A percentile compares a stretch with the other conserved stretches of the same genome.
These are phyloP conservation scores for Cephus rjabovi DNA, from an alignment of 2,888 invertebrate species.

Conservation along the genomic window DNA sequence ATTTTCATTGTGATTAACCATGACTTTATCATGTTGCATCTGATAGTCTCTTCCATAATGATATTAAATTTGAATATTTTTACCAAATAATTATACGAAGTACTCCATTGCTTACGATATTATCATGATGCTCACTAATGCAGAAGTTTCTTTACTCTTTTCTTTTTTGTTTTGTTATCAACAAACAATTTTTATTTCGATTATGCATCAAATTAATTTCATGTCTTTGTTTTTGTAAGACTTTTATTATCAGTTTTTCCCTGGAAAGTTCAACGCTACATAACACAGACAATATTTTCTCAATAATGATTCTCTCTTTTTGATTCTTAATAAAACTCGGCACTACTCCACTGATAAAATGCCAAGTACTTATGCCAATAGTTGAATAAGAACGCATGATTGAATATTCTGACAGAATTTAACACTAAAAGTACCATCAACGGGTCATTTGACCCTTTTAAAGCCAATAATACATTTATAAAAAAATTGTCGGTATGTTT, in stretches of 20 bases:
- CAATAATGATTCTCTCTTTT: neutral
- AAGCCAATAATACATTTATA: too few relatives aligned
- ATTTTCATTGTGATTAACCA: conserved; percentile 1
- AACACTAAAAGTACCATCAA: too few relatives aligned
- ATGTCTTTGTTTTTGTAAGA: conserved; percentile 10
- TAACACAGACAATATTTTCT: neutral
- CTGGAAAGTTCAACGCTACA: neutral
- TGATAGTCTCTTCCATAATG: neutral
- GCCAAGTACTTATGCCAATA: neutral
- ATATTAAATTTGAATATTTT: neutral
- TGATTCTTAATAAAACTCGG: neutral
- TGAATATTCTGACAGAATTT: neutral
- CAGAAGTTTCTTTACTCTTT: neutral
- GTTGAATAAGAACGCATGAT: neutral
- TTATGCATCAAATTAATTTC: neutral
- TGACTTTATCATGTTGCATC: neutral
- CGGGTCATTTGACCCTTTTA: too few relatives aligned
- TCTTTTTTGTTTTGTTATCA: neutral
- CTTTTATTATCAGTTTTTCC: conserved; percentile 7
- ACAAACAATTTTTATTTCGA: neutral
- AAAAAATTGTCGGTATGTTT: too few relatives aligned
- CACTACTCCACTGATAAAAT: neutral
- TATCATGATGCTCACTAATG: neutral
- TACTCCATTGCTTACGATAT: conserved; percentile 4
- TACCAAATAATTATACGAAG: neutral